Evolutionary conservation across 2,888 invertebrate genomes (phyloP).

Genomic region (Drosophila cognata): DNA sequence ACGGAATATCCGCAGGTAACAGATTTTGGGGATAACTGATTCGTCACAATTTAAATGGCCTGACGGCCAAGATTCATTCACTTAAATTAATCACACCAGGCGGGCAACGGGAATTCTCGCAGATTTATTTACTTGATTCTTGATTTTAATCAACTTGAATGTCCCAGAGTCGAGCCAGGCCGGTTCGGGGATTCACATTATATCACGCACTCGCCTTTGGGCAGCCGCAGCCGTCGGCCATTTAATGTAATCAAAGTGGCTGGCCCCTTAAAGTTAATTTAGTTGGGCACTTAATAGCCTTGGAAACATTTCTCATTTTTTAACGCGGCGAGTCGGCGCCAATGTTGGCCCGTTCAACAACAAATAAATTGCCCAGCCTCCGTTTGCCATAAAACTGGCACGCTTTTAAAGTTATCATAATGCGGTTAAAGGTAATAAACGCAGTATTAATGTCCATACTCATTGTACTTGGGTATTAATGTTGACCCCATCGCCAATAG

Average conservation of each 20-base stretch:
- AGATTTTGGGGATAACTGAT: constrained; percentile 36
- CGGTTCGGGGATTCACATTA: constrained; percentile 56
- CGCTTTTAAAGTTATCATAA: constrained; percentile 79
- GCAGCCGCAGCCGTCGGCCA: constrained; percentile 36
- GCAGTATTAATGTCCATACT: constrained; percentile 65
- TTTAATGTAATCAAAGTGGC: constrained; percentile 76
- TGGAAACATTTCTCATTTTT: constrained; percentile 78
- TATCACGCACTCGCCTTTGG: constrained; percentile 59
- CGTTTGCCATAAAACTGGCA: constrained; percentile 61
- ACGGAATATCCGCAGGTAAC: constrained; percentile 92
- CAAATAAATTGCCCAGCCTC: constrained; percentile 71
- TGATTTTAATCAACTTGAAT: constrained; percentile 79
- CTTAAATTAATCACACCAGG: constrained; percentile 72
- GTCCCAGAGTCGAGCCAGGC: constrained; percentile 39
- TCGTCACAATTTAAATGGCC: constrained; percentile 35
- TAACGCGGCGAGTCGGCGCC: constrained; percentile 31
- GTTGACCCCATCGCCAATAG: constrained; percentile 29
- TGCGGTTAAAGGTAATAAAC: constrained; percentile 80
- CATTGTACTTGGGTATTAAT: constrained; percentile 37
- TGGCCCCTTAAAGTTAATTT: constrained; percentile 80
- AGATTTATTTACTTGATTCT: constrained; percentile 80
- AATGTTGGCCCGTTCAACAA: constrained; percentile 57
- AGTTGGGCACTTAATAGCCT: constrained; percentile 80
- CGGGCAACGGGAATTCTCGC: constrained; percentile 43
- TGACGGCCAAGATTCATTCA: constrained; percentile 62